Percentiles rank a stretch among this genome's conserved stretches.
Evolutionary conservation across 1,140 invertebrate species (phyloP).

Genomic region (Drosophila navojoa): DNA sequence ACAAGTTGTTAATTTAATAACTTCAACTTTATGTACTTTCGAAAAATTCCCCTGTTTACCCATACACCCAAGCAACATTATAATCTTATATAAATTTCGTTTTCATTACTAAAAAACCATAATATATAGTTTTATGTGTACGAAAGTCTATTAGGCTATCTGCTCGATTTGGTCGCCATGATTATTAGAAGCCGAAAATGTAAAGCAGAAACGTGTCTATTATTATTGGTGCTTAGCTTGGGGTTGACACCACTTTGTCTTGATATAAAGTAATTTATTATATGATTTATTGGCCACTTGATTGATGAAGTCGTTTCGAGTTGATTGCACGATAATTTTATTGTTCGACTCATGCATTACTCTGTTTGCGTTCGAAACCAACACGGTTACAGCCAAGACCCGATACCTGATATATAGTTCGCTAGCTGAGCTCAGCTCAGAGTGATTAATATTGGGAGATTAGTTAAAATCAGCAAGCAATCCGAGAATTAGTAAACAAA

Average conservation of each 20-base stretch:
- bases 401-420: neutral
- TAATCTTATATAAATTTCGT: neutral
- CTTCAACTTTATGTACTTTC: too few species aligned
- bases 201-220: constrained; percentile 7
- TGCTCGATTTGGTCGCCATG: too few species aligned
- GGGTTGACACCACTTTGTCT: constrained; percentile 65
- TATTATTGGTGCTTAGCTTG: constrained; percentile 25
- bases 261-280: constrained; percentile 68
- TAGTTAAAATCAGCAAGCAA: constrained; percentile 52
- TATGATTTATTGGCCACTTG: constrained; percentile 70
- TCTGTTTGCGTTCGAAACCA: neutral
- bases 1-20: too few species aligned
- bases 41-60: neutral
- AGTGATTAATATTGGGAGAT: constrained; percentile 63
- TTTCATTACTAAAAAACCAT: too few species aligned
- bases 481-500: too few species aligned
- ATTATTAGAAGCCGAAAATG: neutral
- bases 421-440: constrained; percentile 35
- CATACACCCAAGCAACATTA: neutral
- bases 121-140: neutral
- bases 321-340: constrained; percentile 69
- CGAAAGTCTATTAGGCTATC: too few species aligned
- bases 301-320: constrained; percentile 70
- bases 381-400: neutral
- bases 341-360: constrained; percentile 39